Conservation (phyloP, 2,888 invertebrate genomes). For the Eurytoma californica region DNA sequence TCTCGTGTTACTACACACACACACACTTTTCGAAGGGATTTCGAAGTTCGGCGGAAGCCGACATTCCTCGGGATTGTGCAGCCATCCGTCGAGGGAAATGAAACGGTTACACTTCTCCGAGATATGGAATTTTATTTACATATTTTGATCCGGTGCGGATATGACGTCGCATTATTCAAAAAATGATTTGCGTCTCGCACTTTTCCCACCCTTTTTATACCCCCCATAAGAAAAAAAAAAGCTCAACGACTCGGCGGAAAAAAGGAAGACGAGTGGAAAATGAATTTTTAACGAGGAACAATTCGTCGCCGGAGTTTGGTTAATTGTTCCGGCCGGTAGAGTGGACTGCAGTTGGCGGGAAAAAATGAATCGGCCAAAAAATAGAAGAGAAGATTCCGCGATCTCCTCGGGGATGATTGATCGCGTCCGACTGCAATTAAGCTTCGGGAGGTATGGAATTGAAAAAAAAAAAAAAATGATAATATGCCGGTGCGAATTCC, state of each 20-base stretch:
- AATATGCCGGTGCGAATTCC: neutral
- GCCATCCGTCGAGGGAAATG: constrained; percentile 6
- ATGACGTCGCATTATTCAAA: neutral
- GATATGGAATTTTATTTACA: constrained; percentile 29
- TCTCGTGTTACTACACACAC: neutral
- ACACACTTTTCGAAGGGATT: neutral
- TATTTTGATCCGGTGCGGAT: neutral
- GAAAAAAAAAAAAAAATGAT: constrained; percentile 12
- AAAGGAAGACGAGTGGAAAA: too few relatives aligned
- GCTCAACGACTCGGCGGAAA: too few relatives aligned
- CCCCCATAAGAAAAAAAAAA: neutral
- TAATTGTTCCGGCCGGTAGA: too few relatives aligned
- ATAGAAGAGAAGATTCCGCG: neutral
- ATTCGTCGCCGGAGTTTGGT: too few relatives aligned
- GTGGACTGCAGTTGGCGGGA: too few relatives aligned
- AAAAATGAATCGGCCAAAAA: too few relatives aligned
- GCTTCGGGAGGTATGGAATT: neutral
- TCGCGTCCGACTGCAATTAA: constrained; percentile 13
- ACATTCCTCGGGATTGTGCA: constrained; percentile 5
- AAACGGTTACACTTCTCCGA: constrained; percentile 14
- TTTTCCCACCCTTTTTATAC: neutral
- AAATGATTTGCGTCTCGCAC: neutral
- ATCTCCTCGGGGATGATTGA: constrained; percentile 19
- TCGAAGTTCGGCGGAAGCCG: neutral
- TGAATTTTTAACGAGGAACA: too few relatives aligned